Conservation (phyloP, 2,888 invertebrate genomes). For the Diarsia brunnea region DNA sequence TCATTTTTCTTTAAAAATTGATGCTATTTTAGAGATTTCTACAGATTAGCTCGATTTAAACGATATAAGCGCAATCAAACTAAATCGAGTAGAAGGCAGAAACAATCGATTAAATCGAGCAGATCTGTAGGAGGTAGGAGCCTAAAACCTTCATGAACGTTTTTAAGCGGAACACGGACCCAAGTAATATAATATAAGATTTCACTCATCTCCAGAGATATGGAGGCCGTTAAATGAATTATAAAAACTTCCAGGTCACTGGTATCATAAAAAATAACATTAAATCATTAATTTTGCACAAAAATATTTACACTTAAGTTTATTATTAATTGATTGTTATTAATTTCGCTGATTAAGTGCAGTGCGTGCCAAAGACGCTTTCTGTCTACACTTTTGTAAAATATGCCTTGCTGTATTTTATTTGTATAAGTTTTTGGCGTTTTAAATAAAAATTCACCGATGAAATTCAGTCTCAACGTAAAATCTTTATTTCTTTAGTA, state of each 20-base stretch:
- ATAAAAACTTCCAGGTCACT: conserved; percentile 11
- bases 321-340: conserved; percentile 2
- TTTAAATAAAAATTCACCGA: neutral
- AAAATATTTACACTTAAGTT: conserved; percentile 16
- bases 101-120: neutral
- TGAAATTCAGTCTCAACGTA: neutral
- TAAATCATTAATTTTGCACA: conserved; percentile 20
- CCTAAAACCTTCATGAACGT: neutral
- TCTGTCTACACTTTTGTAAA: conserved; percentile 27
- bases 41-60: neutral
- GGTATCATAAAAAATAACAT: conserved; percentile 1
- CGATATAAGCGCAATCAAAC: neutral
- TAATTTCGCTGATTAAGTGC: conserved; percentile 4
- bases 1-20: neutral
- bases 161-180: neutral
- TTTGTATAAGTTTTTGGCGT: neutral
- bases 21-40: neutral
- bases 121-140: neutral
- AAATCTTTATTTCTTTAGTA: neutral
- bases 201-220: neutral
- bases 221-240: neutral
- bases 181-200: neutral
- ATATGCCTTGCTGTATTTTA: neutral
- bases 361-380: conserved; percentile 47
- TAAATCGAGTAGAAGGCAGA: neutral